These are phyloP conservation scores for Emys orbicularis DNA, from an alignment of 2,797 vertebrate genomes.

Conservation along the genomic window DNA sequence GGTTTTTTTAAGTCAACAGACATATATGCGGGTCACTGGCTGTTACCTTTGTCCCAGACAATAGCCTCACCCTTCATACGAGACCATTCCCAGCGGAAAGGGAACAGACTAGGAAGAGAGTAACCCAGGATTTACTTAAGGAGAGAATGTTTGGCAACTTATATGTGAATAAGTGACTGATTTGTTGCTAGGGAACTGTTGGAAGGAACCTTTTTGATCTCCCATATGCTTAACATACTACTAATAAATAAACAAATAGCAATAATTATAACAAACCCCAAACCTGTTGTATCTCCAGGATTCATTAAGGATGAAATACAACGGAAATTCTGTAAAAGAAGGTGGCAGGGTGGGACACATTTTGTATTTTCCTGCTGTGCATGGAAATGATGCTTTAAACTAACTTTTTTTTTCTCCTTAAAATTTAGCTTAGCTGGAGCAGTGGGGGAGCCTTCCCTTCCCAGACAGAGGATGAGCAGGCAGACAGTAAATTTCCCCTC, in stretches of 20 bases:
- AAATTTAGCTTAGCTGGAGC: slow-evolving; percentile 67
- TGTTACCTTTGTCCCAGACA: not conserved
- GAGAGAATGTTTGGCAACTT: not conserved
- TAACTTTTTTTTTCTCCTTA: slow-evolving; percentile 40
- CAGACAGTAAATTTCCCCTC: slow-evolving; percentile 50
- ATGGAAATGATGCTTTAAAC: slow-evolving; percentile 51
- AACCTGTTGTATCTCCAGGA: slow-evolving; percentile 80
- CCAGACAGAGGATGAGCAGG: slow-evolving; percentile 56
- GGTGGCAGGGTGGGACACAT: slow-evolving; percentile 35
- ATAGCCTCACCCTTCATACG: not conserved
- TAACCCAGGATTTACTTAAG: not conserved
- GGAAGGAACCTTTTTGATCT: slow-evolving; percentile 78
- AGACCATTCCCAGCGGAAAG: not conserved
- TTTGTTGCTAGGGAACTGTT: slow-evolving; percentile 79
- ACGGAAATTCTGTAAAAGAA: slow-evolving; percentile 72
- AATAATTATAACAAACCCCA: slow-evolving; percentile 83
- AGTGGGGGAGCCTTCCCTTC: slow-evolving; percentile 63
- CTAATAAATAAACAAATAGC: slow-evolving; percentile 84
- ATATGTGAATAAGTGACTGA: slow-evolving; percentile 41
- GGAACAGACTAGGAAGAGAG: accelerated
- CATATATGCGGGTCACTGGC: not conserved
- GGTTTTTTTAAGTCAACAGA: not conserved
- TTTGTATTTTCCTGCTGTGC: slow-evolving; percentile 31
- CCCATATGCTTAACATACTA: slow-evolving; percentile 72
- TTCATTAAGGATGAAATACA: slow-evolving; percentile 84